These are phyloP conservation scores for Pogonocichla stellata DNA, from an alignment of 2,113 vertebrate species.

Conservation along the genomic window DNA sequence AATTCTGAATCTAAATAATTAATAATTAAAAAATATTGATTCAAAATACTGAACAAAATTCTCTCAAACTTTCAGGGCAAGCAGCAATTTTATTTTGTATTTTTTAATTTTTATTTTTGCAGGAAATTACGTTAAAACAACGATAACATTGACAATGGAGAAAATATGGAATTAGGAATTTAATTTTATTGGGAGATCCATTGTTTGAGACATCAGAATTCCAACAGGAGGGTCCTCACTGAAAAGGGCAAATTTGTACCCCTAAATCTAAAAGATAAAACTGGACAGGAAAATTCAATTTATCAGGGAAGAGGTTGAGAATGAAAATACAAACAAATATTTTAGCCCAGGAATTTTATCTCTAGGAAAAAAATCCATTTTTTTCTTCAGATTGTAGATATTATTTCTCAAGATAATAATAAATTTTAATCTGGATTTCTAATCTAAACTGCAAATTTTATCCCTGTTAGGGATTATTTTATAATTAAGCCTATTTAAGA, in stretches of 20 bases:
- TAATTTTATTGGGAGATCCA: neutral
- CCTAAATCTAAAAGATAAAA: neutral
- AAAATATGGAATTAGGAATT: neutral
- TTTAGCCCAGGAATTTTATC: neutral
- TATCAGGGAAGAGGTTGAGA: neutral
- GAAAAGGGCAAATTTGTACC: neutral
- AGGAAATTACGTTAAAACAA: neutral
- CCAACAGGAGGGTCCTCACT: neutral
- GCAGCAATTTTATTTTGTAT: neutral
- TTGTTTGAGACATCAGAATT: neutral
- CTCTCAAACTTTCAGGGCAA: neutral
- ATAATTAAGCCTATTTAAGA: neutral
- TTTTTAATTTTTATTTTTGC: neutral
- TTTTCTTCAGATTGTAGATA: neutral
- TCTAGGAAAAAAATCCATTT: rapidly evolving
- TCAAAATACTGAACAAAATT: neutral
- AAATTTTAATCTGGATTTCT: neutral
- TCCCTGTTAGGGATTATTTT: neutral
- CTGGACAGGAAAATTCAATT: neutral
- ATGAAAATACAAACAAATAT: neutral
- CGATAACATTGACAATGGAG: neutral
- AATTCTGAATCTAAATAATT: neutral
- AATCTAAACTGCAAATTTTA: neutral
- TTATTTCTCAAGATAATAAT: neutral
- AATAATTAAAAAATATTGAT: neutral